A percentile compares a stretch with the other conserved stretches of the same genome.
These are phyloP conservation scores for Pomatostomus ruficeps DNA, from an alignment of 2,113 vertebrate genomes.

Conservation along the genomic window DNA sequence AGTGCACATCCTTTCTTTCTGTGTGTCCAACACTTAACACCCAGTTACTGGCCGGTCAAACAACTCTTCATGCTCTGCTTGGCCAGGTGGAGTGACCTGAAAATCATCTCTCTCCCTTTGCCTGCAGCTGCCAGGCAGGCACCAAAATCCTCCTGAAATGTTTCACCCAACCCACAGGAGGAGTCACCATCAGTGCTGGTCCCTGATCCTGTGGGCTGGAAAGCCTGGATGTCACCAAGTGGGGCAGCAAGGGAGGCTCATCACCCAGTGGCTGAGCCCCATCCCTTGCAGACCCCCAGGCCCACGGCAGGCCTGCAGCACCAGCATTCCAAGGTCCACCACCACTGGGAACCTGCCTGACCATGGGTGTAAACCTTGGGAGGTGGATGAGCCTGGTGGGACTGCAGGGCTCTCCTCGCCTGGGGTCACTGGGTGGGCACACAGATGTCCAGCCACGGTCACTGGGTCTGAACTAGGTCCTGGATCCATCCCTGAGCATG, in stretches of 20 bases:
- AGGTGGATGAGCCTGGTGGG: rapidly evolving
- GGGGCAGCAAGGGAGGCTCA: rapidly evolving
- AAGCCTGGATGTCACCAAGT: background rate
- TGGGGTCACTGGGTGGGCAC: background rate
- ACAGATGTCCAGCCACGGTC: background rate
- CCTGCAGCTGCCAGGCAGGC: background rate
- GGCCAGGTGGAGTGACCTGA: background rate
- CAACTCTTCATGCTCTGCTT: background rate
- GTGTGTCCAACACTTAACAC: background rate
- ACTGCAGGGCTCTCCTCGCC: background rate
- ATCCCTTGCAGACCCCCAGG: background rate
- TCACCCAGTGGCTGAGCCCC: background rate
- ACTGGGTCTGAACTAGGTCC: background rate
- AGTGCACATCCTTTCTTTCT: background rate
- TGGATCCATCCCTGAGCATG: rapidly evolving
- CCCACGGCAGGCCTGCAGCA: rapidly evolving
- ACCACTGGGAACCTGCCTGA: background rate
- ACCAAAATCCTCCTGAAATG: background rate
- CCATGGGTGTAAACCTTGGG: rapidly evolving
- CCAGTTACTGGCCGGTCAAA: background rate
- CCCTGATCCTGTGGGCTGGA: background rate
- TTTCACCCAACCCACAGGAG: background rate
- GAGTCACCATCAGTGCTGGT: background rate
- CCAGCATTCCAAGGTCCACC: background rate
- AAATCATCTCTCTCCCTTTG: background rate